Base-by-base conservation (phyloP, 2,888 invertebrate genomes). In the Plagiodera versicolora region DNA sequence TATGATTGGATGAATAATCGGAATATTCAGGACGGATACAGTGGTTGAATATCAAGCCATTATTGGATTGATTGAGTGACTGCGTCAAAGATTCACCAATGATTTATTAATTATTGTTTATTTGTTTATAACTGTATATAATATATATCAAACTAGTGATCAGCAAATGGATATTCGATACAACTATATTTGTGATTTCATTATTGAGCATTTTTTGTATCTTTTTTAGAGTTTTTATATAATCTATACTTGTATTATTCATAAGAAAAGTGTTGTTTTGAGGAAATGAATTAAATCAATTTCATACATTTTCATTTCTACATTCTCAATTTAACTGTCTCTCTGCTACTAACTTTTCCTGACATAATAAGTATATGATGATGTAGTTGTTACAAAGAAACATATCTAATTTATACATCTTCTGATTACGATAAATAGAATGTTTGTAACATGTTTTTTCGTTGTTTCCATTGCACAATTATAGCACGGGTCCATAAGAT, bases 401-500 rank as follows among this genome's bases (percentile, higher is more conserved):
- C 39, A 39, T 39, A 39, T 39, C 39, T 39, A 14, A 39, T 39
- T 39, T 14, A 10, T 10, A 14, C 39, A 39, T 6, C 39, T 6
- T 14, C 14, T 1, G 3, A 24, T 24, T 24, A 24, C 3, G 6
- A 6, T 8, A n/a, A 39, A 8, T 32, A 11, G 3, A 14, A 39
- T 39, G 1, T 14, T 39, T 39, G 14, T 14, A 39, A 14, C 39
- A 39, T n/a, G 4, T 39, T 14, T 39, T 14, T 14, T 4, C n/a
- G 11, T 39, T 14, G 2, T 39, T 14, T n/a, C 11, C 1, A 10
- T 3, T 14, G 32, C 32, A 32, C 32, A 32, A 6, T 1, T 10
- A 32, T 32, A 39, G 39, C n/a, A 39, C 52, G 56, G 56, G 52
- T 56, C 52, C 60, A 57, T 45, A 47, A 14, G 32, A 45, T 47